These are phyloP conservation scores for Monodelphis domestica DNA, from an alignment of 2,797 vertebrate species.

Conservation along the genomic window DNA sequence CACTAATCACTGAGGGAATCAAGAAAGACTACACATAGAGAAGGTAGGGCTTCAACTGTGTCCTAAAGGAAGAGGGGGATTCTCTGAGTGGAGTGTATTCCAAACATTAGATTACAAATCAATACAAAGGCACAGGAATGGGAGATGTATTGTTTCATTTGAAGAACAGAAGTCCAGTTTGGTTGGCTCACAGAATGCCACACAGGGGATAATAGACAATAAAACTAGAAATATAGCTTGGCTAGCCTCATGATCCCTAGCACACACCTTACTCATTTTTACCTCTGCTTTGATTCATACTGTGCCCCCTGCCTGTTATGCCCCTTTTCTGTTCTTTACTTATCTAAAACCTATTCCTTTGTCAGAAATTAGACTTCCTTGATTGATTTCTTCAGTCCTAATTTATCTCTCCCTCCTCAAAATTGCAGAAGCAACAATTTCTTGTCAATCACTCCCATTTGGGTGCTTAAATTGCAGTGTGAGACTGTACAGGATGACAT, in stretches of 20 bases:
- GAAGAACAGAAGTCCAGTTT: background rate
- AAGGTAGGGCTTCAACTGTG: background rate
- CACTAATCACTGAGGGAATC: background rate
- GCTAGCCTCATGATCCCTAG: background rate
- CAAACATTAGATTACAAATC: background rate
- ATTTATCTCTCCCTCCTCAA: fast-evolving
- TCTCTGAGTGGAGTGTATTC: background rate
- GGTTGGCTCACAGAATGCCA: background rate
- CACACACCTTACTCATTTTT: background rate
- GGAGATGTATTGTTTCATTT: background rate
- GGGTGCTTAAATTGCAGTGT: background rate
- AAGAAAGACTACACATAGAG: background rate
- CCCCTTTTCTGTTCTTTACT: background rate
- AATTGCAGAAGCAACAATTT: background rate
- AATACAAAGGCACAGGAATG: background rate
- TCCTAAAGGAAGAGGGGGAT: background rate
- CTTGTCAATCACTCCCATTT: background rate
- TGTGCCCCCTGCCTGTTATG: background rate
- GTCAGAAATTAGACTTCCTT: background rate
- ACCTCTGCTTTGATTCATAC: no score
- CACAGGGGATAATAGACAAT: background rate
- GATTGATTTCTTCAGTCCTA: background rate
- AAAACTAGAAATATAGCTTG: background rate
- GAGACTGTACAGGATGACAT: background rate
- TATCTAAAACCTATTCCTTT: background rate